phyloP scores from a whole-genome alignment of 2,113 vertebrate genomes.

The Campylorhamphus procurvoides region DNA sequence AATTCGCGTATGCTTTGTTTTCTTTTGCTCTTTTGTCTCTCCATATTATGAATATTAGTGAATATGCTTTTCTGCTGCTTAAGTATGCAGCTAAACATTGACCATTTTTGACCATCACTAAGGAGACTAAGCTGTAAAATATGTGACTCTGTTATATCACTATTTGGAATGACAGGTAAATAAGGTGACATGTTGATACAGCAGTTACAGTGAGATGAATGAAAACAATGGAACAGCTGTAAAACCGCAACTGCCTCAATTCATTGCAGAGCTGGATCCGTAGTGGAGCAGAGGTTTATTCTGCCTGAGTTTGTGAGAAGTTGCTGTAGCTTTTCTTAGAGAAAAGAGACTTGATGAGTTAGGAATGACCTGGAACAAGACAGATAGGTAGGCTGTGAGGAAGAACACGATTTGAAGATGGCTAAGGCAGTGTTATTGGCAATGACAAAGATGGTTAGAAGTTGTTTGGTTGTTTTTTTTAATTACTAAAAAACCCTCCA shows the following conservation, averaged over 20 bases:
- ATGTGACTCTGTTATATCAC: not conserved
- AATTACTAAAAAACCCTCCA: not conserved
- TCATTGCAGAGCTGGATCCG: not conserved
- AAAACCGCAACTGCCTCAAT: not conserved
- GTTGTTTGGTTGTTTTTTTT: not conserved
- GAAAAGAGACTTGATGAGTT: not conserved
- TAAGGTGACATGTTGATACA: not conserved
- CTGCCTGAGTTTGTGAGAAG: not conserved
- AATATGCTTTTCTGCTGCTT: not conserved
- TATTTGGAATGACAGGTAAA: not conserved
- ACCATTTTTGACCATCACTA: not conserved
- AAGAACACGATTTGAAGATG: not conserved
- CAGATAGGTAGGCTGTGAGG: not conserved
- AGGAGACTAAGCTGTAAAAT: not conserved
- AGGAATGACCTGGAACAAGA: not conserved
- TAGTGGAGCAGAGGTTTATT: not conserved
- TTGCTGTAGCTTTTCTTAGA: conserved; percentile 7
- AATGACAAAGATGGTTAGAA: not conserved
- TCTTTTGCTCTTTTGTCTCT: not conserved
- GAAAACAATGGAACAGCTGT: not conserved
- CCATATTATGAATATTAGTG: not conserved
- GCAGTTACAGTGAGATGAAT: not conserved
- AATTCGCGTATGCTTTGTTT: conserved; percentile 78
- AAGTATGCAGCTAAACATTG: not conserved
- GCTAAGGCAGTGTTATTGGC: not conserved